Base-by-base conservation (phyloP, 2,113 vertebrate species). In the Pachycephala philippinensis region DNA sequence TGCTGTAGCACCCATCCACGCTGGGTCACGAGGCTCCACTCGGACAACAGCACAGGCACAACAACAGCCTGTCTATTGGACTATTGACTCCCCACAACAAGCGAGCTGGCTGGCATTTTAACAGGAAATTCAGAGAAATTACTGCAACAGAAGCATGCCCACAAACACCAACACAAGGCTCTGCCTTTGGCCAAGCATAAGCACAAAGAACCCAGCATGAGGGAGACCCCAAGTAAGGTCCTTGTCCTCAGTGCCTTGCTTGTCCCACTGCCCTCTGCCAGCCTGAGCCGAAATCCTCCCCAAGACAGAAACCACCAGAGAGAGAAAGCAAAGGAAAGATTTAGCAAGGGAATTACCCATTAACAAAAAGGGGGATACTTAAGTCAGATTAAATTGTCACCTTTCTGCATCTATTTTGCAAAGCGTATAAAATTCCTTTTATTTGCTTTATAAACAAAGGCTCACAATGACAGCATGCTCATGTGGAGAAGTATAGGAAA, bases 101-200 rank as follows among this genome's bases (percentile, higher is more conserved):
- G 45, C 21, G 10, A 72, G 53, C 1, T 91, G 94, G 74, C 91
- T 90, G 81, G 87, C 93, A 95, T 83, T 95, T 85, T 11, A 91
- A 94, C 93, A 85, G 93, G 94, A 96, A 93, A 93, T 37, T 50
- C 93, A 91, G 33, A 31, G 59, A 47, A 70, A 83, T 60, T 3
- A 39, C 78, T 85, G 71, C 87, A 80, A 49, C 65, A 79, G 91
- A 82, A 92, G 72, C 89, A 40, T 15, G 84, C 91, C 87, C 93
- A 50, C 31, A 6, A 54, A 91, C 93, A 81, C 86, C 91, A 86
- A 71, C 57, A 37, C 84, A 20, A 31, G n/a, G 72, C 84, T 88
- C 49, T 83, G 94, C 57, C 66, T 47, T 24, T 8, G 40, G 44
- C 27, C 64, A 50, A 74, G 66, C 2, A 2, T 0, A 0, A 72